Evolutionary conservation across 2,888 invertebrate genomes (phyloP).

Genomic region (Torymus tubicola): DNA sequence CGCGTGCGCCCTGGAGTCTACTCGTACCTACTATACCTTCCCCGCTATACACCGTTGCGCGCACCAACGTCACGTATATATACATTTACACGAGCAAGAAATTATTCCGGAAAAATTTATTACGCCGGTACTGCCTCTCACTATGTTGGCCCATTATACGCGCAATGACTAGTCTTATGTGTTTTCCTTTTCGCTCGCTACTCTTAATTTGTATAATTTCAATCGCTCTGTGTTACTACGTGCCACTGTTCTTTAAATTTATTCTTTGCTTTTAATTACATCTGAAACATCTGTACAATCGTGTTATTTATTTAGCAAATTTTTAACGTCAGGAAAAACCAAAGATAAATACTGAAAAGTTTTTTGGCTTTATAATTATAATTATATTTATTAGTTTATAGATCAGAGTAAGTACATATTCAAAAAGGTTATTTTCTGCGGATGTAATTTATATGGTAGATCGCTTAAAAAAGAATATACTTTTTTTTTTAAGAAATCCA

Average conservation of each 20-base stretch:
- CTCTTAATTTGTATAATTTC: conserved; percentile 26
- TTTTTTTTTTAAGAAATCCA: too few relatives aligned
- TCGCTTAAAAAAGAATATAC: too few relatives aligned
- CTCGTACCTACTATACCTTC: conserved; percentile 6
- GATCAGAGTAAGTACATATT: too few relatives aligned
- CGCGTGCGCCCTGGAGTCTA: conserved; percentile 22
- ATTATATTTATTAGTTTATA: too few relatives aligned
- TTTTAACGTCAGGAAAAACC: too few relatives aligned
- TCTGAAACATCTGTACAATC: too few relatives aligned
- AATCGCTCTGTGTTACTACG: background rate
- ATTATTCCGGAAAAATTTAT: conserved; percentile 51
- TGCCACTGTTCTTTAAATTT: conserved; percentile 3
- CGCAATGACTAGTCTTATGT: background rate
- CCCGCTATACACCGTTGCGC: background rate
- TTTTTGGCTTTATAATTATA: too few relatives aligned
- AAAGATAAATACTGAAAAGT: too few relatives aligned
- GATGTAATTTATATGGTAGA: too few relatives aligned
- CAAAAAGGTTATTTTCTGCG: too few relatives aligned
- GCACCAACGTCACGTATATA: background rate
- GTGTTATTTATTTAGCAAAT: too few relatives aligned
- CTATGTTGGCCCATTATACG: conserved; percentile 18
- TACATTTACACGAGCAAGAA: conserved; percentile 17
- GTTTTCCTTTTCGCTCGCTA: conserved; percentile 13
- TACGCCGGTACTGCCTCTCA: conserved; percentile 3
- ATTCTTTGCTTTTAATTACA: background rate